Percentiles rank a stretch among this genome's conserved stretches.
Evolutionary conservation across 2,888 invertebrate species (phyloP).

Genomic region (Chymomyza amoena): DNA sequence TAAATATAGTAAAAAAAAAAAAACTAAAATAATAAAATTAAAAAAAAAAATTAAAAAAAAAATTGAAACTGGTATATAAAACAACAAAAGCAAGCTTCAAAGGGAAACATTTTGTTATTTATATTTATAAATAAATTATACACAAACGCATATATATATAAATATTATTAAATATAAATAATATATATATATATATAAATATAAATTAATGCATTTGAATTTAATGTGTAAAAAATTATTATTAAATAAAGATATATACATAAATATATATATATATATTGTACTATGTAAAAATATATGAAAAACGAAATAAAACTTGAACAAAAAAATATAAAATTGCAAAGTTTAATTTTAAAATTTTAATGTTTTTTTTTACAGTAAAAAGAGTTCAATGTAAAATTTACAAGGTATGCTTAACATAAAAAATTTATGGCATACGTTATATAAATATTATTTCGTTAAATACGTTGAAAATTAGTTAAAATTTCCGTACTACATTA

Average conservation of each 20-base stretch:
- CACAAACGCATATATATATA: slow-evolving; percentile 41
- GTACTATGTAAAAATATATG: slow-evolving; percentile 45
- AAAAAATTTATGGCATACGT: background rate
- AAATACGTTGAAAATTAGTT: background rate
- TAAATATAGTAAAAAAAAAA: slow-evolving; percentile 41
- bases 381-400: slow-evolving; percentile 5
- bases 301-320: slow-evolving; percentile 21
- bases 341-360: slow-evolving; percentile 11
- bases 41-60: slow-evolving; percentile 38
- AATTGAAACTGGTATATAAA: slow-evolving; percentile 4
- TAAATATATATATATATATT: slow-evolving; percentile 52
- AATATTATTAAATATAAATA: slow-evolving; percentile 48
- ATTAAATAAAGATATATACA: slow-evolving; percentile 45
- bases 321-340: slow-evolving; percentile 23
- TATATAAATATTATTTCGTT: slow-evolving; percentile 8
- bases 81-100: slow-evolving; percentile 51
- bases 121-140: slow-evolving; percentile 69
- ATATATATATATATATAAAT: slow-evolving; percentile 37
- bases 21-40: slow-evolving; percentile 27
- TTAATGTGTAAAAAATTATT: slow-evolving; percentile 73
- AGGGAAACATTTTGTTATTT: slow-evolving; percentile 75
- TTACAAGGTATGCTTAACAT: no score
- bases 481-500: background rate
- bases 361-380: slow-evolving; percentile 8
- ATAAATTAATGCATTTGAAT: slow-evolving; percentile 64